These are phyloP conservation scores for Acestrorhynchus altus DNA, from an alignment of 2,797 vertebrate species.

Conservation along the genomic window DNA sequence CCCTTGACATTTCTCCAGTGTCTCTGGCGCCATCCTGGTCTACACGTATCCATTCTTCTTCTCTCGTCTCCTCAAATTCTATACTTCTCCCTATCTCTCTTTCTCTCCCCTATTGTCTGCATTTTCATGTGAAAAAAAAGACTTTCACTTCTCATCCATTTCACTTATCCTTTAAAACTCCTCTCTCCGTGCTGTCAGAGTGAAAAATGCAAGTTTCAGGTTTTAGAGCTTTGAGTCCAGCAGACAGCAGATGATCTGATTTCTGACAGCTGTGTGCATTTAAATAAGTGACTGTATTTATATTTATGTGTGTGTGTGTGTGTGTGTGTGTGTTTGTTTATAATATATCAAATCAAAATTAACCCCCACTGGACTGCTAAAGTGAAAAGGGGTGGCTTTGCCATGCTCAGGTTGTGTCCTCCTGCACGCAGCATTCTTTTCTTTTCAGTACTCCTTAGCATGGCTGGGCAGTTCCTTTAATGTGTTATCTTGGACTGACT, in stretches of 20 bases:
- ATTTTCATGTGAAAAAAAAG: neutral
- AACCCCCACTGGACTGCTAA: neutral
- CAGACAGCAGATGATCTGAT: conserved; percentile 21
- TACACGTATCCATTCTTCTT: neutral
- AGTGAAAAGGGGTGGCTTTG: too few relatives aligned
- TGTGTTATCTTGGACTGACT: too few relatives aligned
- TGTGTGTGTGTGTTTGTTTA: neutral
- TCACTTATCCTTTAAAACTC: neutral
- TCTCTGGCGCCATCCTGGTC: neutral
- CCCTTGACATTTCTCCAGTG: conserved; percentile 35
- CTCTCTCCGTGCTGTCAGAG: conserved; percentile 9
- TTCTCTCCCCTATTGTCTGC: neutral
- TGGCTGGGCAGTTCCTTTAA: too few relatives aligned
- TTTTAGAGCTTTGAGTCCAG: neutral
- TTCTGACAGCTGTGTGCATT: conserved; percentile 15
- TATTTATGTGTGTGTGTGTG: conserved; percentile 11
- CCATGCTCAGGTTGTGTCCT: too few relatives aligned
- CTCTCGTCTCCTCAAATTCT: neutral
- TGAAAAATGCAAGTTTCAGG: conserved; percentile 18
- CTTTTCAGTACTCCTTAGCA: too few relatives aligned
- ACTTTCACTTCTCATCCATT: conserved; percentile 16
- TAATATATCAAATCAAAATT: too few relatives aligned
- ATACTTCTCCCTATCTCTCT: neutral
- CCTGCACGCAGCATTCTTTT: too few relatives aligned
- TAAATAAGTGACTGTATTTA: conserved; percentile 1